Percentiles rank a stretch among this genome's conserved stretches.
These are phyloP conservation scores for Pachypsylla venusta DNA, from an alignment of 1,140 invertebrate species.

Conservation along the genomic window DNA sequence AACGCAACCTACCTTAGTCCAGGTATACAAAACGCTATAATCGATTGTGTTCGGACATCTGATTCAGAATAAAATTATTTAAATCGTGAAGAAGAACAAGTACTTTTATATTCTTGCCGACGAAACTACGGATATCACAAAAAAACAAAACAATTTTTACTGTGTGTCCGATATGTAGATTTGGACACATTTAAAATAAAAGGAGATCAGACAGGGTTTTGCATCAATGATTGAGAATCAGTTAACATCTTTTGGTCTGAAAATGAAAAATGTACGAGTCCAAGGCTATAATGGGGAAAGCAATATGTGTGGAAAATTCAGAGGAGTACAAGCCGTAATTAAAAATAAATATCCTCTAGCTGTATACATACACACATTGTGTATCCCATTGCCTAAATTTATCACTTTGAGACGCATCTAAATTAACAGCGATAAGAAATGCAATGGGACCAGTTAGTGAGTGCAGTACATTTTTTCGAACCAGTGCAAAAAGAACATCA, in stretches of 20 bases:
- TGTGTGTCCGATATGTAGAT: constrained; percentile 19
- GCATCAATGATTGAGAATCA: constrained; percentile 19
- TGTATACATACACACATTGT: constrained; percentile 25
- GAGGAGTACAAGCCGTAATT: constrained; percentile 26
- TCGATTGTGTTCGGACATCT: constrained; percentile 18
- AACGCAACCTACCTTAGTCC: constrained; percentile 19
- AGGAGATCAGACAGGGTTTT: constrained; percentile 22
- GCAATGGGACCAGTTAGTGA: too few species aligned
- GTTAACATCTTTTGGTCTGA: constrained; percentile 20
- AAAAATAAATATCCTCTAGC: constrained; percentile 24
- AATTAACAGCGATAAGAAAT: too few species aligned
- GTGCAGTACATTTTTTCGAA: too few species aligned
- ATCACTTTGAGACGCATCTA: too few species aligned
- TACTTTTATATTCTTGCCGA: constrained; percentile 21
- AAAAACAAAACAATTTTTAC: constrained; percentile 21
- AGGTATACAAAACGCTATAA: constrained; percentile 21
- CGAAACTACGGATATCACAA: constrained; percentile 19
- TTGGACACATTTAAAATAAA: constrained; percentile 6
- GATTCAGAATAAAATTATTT: constrained; percentile 17
- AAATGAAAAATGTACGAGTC: constrained; percentile 22
- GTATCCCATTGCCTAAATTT: constrained; percentile 28
- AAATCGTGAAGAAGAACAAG: constrained; percentile 16
- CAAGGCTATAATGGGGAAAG: constrained; percentile 25
- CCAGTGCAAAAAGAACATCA: too few species aligned
- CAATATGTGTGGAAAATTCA: constrained; percentile 24